Base-by-base conservation (phyloP, 2,113 vertebrate genomes). In the Rhipidura dahli region DNA sequence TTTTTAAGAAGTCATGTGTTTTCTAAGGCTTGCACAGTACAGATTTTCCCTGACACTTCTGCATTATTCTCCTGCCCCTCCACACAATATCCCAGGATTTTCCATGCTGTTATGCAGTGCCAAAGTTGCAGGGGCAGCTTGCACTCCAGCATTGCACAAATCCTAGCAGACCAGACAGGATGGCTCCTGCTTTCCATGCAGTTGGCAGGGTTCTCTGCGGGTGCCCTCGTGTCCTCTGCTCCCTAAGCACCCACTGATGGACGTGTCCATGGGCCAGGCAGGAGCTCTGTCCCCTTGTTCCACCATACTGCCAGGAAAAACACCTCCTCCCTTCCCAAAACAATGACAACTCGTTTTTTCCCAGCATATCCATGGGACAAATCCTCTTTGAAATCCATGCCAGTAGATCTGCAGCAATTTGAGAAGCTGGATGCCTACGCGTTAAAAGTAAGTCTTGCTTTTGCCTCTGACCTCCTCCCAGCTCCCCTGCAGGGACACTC, bases 311-410 rank as follows among this genome's bases (percentile, higher is more conserved):
- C 66, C 71, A 63, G 83, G 60, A 90, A 77, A 91, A 93, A 70
- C 6, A 60, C 27, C 18, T 31, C 56, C 54, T 68, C 64, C 51
- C 45, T 83, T 60, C 51, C 91, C 12, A 27, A 94, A 76, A n/a
- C 88, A 87, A 65, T 78, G 66, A 83, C 76, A 63, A 56, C 60
- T 53, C 11, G 0, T 97, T 93, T 97, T 63, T 97, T 96, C 87
- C 57, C 95, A 98, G 98, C 77, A 37, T 98, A 98, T 72, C 98
- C 98, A 27, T 98, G 98, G 98, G 98, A 98, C 93, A 97, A 97
- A 68, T 98, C 98, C 90, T 97, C 97, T 91, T 93, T 98, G 91
- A 98, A 98, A 95, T 98, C 98, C 96, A 94, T 98, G 94, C 44
- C 97, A 35, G 88, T 98, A 63, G 98, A 98, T 90, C 96, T 98